Base-by-base conservation (phyloP, 2,113 vertebrate species). In the Cisticola juncidis region DNA sequence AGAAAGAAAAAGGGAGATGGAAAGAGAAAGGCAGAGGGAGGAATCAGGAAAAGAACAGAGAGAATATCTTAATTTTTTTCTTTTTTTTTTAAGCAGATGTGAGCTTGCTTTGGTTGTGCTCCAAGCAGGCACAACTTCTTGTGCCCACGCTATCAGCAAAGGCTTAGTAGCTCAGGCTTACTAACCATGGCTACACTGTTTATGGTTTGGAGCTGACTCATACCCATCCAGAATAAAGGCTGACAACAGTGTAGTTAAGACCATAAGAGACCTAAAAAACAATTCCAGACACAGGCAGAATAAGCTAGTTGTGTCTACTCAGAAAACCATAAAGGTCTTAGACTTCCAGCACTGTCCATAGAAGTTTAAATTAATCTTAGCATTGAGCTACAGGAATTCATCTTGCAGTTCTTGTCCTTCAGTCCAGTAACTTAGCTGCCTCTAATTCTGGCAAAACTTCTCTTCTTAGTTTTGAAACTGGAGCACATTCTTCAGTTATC, bases 121-220 rank as follows among this genome's bases (percentile, higher is more conserved):
- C 90, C 71, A 92, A 78, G 90, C 80, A 93, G 88, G 88, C 68
- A 65, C 94, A 91, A 94, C 48, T 90, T 84, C 9, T 81, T 83
- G 50, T 66, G 91, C 91, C 88, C 91, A 92, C 33, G 5, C 78
- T 92, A 92, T 90, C 92, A 83, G 71, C 74, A 70, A 70, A 69
- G 28, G 85, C 71, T 93, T 70, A 54, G 76, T 45, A 90, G 68
- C 68, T 82, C 58, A 31, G 88, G 90, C 76, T 97, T 94, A 83
- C 91, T 93, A 95, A 95, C 88, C 92, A 95, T 86, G 94, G 91
- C 95, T 96, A 92, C 92, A 35, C 79, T 90, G 95, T 90, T 94
- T 92, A 90, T 66, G 80, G 82, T 86, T 96, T 83, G 72, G 47
- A 92, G 82, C 76, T 94, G 94, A 88, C 94, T 96, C 92, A 93